These are phyloP conservation scores for Anoura caudifer DNA, from an alignment of 2,113 vertebrate genomes.

Conservation along the genomic window DNA sequence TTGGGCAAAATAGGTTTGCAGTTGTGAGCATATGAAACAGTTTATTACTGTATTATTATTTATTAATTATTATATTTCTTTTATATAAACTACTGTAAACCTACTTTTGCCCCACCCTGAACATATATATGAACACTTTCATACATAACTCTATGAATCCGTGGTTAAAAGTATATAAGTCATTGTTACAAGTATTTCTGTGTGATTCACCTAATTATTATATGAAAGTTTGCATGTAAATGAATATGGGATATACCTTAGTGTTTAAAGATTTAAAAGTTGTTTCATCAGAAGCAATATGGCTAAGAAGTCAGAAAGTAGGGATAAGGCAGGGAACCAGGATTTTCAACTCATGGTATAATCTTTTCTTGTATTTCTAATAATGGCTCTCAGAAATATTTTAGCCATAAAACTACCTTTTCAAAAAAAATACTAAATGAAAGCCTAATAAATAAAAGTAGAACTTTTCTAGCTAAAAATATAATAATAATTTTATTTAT, in stretches of 20 bases:
- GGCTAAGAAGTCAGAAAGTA: not conserved
- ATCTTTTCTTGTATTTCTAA: not conserved
- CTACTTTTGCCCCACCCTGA: not conserved
- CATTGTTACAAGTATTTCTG: not conserved
- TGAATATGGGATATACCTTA: not conserved
- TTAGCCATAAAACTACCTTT: not conserved
- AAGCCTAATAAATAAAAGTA: not conserved
- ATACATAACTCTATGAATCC: not conserved
- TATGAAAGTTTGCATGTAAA: not conserved
- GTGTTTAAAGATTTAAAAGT: not conserved
- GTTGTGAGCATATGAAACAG: not conserved
- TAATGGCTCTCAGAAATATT: not conserved
- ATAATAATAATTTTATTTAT: not conserved
- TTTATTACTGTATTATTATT: not conserved
- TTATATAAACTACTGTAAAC: not conserved
- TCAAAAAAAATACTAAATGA: not conserved
- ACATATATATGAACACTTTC: not conserved
- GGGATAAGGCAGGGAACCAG: not conserved
- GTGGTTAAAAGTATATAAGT: not conserved
- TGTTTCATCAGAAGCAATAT: not conserved
- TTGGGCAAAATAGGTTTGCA: not conserved
- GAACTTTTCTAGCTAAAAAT: not conserved
- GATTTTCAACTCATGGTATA: not conserved
- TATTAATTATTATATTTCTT: not conserved
- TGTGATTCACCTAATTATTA: not conserved